Evolutionary conservation across 1,140 invertebrate genomes (phyloP), one percentile per base, ranked within the genome.

Genomic region (Lepidurus arcticus): DNA sequence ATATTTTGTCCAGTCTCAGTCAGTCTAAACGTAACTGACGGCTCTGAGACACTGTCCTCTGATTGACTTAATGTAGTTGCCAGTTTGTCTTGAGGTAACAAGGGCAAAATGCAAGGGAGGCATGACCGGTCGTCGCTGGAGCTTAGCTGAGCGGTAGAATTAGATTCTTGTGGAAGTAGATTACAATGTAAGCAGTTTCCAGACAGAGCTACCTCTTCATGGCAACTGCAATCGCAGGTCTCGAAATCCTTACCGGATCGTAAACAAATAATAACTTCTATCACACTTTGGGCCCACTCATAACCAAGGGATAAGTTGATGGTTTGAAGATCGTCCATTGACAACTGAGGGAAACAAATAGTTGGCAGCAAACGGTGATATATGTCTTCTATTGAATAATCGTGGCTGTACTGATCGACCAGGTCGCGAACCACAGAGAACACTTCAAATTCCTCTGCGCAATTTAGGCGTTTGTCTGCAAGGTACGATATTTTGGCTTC

Each of bases 341-440:
- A n/a, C 43, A 82, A 65, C 16, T 79, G 47, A 21, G 73, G 76
- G 77, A 82, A 82, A 26, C 85, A 79, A 42, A 87, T 81, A 79
- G 83, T 81, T 42, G 82, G 80, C 44, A 87, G 47, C 73, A 86
- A 77, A 8, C 45, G 34, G 6, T 82, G 80, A 13, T 80, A 80
- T n/a, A 84, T 80, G 76, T 83, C 80, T 73, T 81, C 77, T 44
- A 83, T 80, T 3, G 53, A 65, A 42, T 85, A 80, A n/a, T 84
- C 82, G 73, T 85, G 83, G 7, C 81, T 74, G 74, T 85, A 83
- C 80, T 83, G 83, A 43, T 85, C 82, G 5, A 87, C 80, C 86
- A 86, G 87, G 74, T 81, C 82, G 73, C 84, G 81, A 4, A 84
- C 83, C 43, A 86, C 84, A 78, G 86, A 82, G 81, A 85, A 87